Percentiles rank a stretch among this genome's conserved stretches.
These are phyloP conservation scores for Cheilosia urbana DNA, from an alignment of 2,888 invertebrate genomes.

Conservation along the genomic window DNA sequence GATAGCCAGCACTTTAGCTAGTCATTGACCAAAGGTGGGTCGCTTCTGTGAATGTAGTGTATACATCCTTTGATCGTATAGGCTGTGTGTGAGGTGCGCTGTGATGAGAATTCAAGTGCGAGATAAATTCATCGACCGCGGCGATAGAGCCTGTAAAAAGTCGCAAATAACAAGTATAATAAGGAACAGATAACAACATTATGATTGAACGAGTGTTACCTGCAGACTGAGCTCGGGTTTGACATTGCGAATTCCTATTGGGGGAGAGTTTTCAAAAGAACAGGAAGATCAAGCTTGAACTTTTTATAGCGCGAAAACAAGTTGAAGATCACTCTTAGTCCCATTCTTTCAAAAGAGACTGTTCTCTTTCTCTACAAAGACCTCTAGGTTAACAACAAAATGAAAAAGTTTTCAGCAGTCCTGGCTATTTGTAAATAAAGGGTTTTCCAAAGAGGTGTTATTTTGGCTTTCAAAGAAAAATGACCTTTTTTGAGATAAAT, in stretches of 20 bases:
- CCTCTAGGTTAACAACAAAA: too few species aligned
- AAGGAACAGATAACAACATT: constrained; percentile 11
- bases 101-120: constrained; percentile 21
- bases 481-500: too few species aligned
- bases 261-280: too few species aligned
- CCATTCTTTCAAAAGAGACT: too few species aligned
- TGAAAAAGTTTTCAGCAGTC: too few species aligned
- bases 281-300: too few species aligned
- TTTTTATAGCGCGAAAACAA: too few species aligned
- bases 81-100: not conserved
- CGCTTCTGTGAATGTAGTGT: constrained; percentile 6
- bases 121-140: constrained; percentile 32
- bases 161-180: not conserved
- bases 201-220: not conserved
- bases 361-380: too few species aligned
- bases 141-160: constrained; percentile 7
- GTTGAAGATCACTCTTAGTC: too few species aligned
- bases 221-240: not conserved
- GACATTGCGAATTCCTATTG: not conserved
- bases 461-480: too few species aligned
- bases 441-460: too few species aligned
- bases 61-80: constrained; percentile 18
- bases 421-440: too few species aligned
- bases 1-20: constrained; percentile 46
- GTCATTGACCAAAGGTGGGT: constrained; percentile 53